phyloP scores from a whole-genome alignment of 1,140 invertebrate species.

The Eumeta japonica region DNA sequence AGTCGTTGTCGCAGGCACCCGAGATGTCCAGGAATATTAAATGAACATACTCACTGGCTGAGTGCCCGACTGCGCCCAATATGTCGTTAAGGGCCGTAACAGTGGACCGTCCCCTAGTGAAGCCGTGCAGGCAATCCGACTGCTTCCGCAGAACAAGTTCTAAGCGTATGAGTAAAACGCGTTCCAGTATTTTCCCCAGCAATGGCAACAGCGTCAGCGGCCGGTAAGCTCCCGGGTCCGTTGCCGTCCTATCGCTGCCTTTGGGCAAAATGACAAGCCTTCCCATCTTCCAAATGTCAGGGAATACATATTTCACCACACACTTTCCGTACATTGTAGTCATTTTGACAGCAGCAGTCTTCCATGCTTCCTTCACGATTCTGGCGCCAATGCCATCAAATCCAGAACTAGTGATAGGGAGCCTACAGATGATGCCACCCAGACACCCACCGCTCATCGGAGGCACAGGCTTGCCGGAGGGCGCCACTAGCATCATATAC shows the following conservation, averaged over 20 bases:
- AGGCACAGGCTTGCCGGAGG: constrained; percentile 1
- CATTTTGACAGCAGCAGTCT: constrained; percentile 5
- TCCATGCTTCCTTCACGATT: constrained; percentile 16
- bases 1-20: constrained; percentile 45
- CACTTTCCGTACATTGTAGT: constrained; percentile 16
- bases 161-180: constrained; percentile 20
- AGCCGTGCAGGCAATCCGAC: constrained; percentile 30
- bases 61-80: not conserved
- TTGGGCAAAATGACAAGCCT: constrained; percentile 27
- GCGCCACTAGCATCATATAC: too few species aligned
- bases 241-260: constrained; percentile 21
- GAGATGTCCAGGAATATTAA: constrained; percentile 41
- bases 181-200: constrained; percentile 38
- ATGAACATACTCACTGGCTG: constrained; percentile 18
- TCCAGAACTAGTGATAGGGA: constrained; percentile 26
- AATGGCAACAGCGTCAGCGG: constrained; percentile 41
- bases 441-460: constrained; percentile 3
- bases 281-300: constrained; percentile 34
- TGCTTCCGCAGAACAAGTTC: constrained; percentile 6
- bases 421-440: constrained; percentile 4
- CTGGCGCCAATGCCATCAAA: constrained; percentile 17
- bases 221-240: constrained; percentile 31
- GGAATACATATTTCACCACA: constrained; percentile 22
- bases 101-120: constrained; percentile 27
- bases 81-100: constrained; percentile 26